These are phyloP conservation scores for Petrocephalus sullivani DNA, from an alignment of 2,797 vertebrate species.

Conservation along the genomic window DNA sequence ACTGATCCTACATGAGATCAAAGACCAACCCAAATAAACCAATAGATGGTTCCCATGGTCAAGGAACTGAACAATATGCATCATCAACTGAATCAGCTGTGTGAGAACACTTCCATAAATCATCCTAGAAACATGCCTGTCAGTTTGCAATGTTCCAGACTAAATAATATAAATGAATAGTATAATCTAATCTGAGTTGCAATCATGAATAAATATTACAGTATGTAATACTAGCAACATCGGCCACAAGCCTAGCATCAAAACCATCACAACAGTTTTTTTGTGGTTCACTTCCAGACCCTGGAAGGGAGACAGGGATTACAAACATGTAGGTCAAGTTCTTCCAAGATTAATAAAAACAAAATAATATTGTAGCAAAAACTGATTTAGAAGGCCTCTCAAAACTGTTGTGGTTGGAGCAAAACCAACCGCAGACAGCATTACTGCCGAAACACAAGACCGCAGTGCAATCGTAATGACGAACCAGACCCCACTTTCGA, in stretches of 20 bases:
- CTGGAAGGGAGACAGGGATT: constrained; percentile 4
- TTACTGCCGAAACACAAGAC: constrained; percentile 51
- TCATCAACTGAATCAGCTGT: neutral
- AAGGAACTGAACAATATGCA: neutral
- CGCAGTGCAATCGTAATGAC: constrained; percentile 31
- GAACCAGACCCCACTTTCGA: constrained; percentile 28
- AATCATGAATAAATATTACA: constrained; percentile 5
- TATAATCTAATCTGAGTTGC: neutral
- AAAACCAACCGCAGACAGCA: constrained; percentile 48
- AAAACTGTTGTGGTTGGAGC: constrained; percentile 55
- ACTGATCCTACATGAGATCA: constrained; percentile 26
- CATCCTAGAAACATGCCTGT: neutral
- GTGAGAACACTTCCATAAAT: neutral
- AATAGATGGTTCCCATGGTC: neutral
- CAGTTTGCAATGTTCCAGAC: neutral
- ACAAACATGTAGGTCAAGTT: constrained; percentile 20
- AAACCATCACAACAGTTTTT: neutral
- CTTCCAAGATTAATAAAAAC: constrained; percentile 38
- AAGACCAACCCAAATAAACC: neutral
- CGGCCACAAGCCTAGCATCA: neutral
- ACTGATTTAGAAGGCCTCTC: constrained; percentile 43
- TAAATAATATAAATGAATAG: neutral
- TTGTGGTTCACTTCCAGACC: neutral
- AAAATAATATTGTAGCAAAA: constrained; percentile 35
- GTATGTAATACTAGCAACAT: neutral